Conservation (phyloP, 2,113 vertebrate species). For the Sapajus apella region DNA sequence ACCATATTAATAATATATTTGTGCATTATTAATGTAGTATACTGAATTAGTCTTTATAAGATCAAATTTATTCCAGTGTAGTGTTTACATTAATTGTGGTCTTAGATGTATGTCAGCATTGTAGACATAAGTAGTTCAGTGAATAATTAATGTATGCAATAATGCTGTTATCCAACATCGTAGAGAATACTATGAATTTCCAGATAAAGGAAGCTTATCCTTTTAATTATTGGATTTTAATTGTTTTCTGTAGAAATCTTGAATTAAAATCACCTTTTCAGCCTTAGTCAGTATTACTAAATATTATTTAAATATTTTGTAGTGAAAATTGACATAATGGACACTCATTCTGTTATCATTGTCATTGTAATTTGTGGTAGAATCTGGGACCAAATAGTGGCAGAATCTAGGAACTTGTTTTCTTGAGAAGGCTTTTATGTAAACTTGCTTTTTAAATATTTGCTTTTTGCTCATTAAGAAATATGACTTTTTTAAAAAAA, state of each 20-base stretch:
- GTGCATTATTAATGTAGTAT: slow-evolving; percentile 36
- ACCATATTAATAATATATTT: slow-evolving; percentile 21
- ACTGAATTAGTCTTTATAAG: slow-evolving; percentile 36
- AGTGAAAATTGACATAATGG: background rate
- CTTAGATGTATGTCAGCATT: background rate
- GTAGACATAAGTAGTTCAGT: background rate
- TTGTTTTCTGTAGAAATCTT: slow-evolving; percentile 42
- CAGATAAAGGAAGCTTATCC: slow-evolving; percentile 7
- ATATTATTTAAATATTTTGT: slow-evolving; percentile 6
- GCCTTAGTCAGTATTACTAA: background rate
- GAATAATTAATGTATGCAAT: background rate
- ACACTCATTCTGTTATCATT: background rate
- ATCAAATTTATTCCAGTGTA: slow-evolving; percentile 36
- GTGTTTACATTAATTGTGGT: slow-evolving; percentile 38
- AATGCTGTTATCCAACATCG: background rate
- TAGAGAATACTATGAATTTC: slow-evolving; percentile 41
- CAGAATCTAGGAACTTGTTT: slow-evolving; percentile 36
- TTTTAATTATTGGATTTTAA: slow-evolving; percentile 39
- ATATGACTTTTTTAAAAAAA: background rate
- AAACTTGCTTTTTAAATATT: slow-evolving; percentile 58
- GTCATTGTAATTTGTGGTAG: background rate
- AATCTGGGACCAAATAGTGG: background rate
- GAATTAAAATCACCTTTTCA: slow-evolving; percentile 28
- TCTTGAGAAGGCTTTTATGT: slow-evolving; percentile 30
- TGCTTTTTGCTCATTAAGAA: slow-evolving; percentile 61